Evolutionary conservation across 2,113 vertebrate genomes (phyloP).

Genomic region (Passer domesticus): DNA sequence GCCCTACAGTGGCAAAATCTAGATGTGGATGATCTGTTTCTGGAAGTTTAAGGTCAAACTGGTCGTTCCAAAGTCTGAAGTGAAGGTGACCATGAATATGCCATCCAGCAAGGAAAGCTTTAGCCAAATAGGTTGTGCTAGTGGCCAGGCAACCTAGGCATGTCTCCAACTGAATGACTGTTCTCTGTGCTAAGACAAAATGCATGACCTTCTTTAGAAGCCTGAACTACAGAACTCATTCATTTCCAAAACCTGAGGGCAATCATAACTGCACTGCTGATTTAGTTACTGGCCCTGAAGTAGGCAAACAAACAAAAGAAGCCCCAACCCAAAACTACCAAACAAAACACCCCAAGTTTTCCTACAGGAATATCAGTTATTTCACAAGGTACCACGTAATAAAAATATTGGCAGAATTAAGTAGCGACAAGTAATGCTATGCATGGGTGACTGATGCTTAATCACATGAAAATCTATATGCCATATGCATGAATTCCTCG

Average conservation of each 20-base stretch:
- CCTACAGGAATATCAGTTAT: neutral
- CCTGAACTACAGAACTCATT: neutral
- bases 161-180: neutral
- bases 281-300: neutral
- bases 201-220: neutral
- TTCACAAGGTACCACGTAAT: neutral
- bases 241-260: neutral
- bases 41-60: conserved; percentile 60
- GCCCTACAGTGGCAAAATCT: neutral
- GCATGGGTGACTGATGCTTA: neutral
- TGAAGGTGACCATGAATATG: conserved; percentile 66
- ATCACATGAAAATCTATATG: conserved; percentile 31
- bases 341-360: neutral
- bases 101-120: conserved; percentile 61
- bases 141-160: neutral
- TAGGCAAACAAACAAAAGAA: neutral
- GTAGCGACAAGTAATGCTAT: neutral
- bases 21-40: conserved; percentile 41
- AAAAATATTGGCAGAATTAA: conserved; percentile 5
- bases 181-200: neutral
- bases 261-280: neutral
- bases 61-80: conserved; percentile 68
- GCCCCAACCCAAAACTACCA: neutral
- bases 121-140: conserved; percentile 53
- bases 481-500: neutral